Evolutionary conservation across 2,113 vertebrate species (phyloP), one percentile per base, ranked within the genome.

Genomic region (Sinocyclocheilus anshuiensis): DNA sequence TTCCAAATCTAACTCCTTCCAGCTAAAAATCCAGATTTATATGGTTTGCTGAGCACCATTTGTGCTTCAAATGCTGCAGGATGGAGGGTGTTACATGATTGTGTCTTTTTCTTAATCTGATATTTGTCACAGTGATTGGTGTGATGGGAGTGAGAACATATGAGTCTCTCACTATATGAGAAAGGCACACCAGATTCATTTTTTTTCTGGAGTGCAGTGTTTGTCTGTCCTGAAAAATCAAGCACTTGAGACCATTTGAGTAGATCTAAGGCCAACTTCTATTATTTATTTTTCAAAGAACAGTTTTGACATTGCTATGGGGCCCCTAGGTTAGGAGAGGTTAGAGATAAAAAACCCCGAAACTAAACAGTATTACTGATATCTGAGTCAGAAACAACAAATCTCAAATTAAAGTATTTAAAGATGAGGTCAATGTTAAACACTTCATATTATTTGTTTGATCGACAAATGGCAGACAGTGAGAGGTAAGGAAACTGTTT

Each of bases 121-220:
- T 36, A 79, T 65, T 80, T 36, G 16, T 87, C 65, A 59, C 33
- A 24, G 48, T 87, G 74, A 53, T 78, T 76, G 33, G 79, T 76
- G 71, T 11, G 45, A 53, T 72, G 67, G 67, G 53, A 26, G 76
- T 29, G 24, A 18, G 48, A 77, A 48, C 50, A 53, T 77, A 29
- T 77, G 22, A 55, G 76, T 33, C 71, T n/a, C 45, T 76, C 50
- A 33, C 11, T 77, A 55, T 55, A 77, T 77, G 13, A 53, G 55
- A 61, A 80, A 59, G 26, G 9, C 26, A 33, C 45, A 29, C 4
- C 63, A 36, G 48, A 42, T 77, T 4, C 3, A n/a, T 50, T 76
- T 48, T 50, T 39, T 48, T 26, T 72, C 26, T 53, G 50, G 26
- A 8, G 69, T 42, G 18, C 20, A 42, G n/a, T 53, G 45, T 77